These are phyloP conservation scores for Scopus umbretta DNA, from an alignment of 2,113 vertebrate species.

Conservation along the genomic window DNA sequence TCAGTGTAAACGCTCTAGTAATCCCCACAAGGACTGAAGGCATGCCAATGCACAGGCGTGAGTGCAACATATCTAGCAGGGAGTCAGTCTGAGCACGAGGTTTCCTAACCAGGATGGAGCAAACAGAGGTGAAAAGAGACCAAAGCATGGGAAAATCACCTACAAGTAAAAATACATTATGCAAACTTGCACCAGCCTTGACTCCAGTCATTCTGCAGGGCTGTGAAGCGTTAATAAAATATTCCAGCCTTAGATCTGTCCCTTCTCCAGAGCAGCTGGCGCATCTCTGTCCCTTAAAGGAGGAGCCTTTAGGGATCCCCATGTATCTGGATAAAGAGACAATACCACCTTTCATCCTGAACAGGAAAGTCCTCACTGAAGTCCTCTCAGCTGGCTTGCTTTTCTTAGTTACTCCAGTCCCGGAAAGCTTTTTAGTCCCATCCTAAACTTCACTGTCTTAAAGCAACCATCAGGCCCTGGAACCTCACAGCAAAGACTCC, in stretches of 20 bases:
- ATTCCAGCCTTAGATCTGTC: not conserved
- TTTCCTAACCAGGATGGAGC: not conserved
- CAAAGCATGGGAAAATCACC: not conserved
- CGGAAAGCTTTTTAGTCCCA: not conserved
- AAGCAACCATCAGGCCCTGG: not conserved
- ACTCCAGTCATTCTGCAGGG: not conserved
- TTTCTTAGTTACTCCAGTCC: not conserved
- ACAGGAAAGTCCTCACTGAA: too few relatives aligned
- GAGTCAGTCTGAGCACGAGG: fast-evolving
- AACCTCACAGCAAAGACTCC: not conserved
- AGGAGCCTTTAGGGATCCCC: not conserved
- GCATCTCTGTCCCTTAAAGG: not conserved
- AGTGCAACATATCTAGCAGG: not conserved
- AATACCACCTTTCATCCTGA: not conserved
- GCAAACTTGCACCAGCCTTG: not conserved
- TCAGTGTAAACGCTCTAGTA: not conserved
- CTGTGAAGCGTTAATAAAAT: not conserved
- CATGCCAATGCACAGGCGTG: fast-evolving
- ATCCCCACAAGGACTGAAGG: not conserved
- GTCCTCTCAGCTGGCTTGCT: not conserved
- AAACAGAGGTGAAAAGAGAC: not conserved
- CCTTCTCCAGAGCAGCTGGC: not conserved
- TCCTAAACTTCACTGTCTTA: not conserved
- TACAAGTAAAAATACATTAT: not conserved
- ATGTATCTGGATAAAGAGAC: not conserved